Percentiles rank a stretch among this genome's conserved stretches.
phyloP scores from a whole-genome alignment of 2,888 invertebrate genomes.

The Rhyacophila evoluta region DNA sequence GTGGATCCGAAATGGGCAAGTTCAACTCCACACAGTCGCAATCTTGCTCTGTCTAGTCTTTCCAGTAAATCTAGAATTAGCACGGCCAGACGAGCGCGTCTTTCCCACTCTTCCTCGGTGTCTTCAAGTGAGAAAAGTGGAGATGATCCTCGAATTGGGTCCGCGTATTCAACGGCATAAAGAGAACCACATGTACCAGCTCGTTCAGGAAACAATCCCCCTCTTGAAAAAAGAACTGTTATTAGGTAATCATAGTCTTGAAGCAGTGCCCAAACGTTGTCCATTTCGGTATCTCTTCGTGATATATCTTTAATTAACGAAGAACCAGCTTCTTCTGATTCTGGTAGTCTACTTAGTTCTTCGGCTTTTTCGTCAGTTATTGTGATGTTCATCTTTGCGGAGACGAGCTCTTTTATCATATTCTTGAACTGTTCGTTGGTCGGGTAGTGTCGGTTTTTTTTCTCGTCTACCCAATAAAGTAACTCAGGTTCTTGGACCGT shows the following conservation, averaged over 20 bases:
- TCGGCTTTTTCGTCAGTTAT: constrained; percentile 66
- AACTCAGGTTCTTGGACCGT: constrained; percentile 62
- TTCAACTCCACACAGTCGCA: constrained; percentile 78
- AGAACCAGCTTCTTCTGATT: constrained; percentile 62
- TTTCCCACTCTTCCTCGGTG: constrained; percentile 70
- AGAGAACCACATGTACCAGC: constrained; percentile 76
- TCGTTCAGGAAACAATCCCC: constrained; percentile 74
- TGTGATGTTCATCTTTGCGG: constrained; percentile 69
- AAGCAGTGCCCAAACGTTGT: constrained; percentile 73
- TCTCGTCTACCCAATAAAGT: constrained; percentile 63
- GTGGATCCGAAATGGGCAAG: constrained; percentile 75
- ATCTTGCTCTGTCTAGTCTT: constrained; percentile 70
- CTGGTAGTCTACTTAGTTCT: constrained; percentile 65
- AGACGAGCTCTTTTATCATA: constrained; percentile 68
- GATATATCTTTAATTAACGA: constrained; percentile 30
- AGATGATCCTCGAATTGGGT: constrained; percentile 69
- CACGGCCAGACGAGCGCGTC: constrained; percentile 69
- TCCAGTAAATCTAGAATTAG: constrained; percentile 74
- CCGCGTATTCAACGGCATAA: constrained; percentile 75
- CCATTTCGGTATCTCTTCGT: constrained; percentile 68
- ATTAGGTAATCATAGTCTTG: constrained; percentile 78
- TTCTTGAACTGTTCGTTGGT: constrained; percentile 68
- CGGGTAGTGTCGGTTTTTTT: constrained; percentile 66
- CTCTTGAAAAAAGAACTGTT: constrained; percentile 70
- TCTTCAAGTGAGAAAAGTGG: constrained; percentile 68